Evolutionary conservation across 2,797 vertebrate genomes (phyloP).

Genomic region (Simalia tracyae): DNA sequence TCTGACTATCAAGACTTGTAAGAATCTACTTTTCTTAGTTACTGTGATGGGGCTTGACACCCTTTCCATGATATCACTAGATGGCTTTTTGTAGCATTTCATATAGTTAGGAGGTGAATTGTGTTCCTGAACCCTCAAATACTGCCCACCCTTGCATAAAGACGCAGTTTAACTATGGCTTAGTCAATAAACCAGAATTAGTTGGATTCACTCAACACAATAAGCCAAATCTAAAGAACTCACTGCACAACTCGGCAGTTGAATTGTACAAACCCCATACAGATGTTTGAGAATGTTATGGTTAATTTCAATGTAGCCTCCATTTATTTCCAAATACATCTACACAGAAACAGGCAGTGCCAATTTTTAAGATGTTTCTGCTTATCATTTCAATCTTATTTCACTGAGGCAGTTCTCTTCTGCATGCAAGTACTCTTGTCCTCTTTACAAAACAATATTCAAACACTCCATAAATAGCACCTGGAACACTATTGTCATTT

Average conservation of each 20-base stretch:
- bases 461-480: conserved; percentile 65
- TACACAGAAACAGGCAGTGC: conserved; percentile 15
- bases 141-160: not conserved
- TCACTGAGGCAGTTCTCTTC: conserved; percentile 41
- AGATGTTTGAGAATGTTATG: not conserved
- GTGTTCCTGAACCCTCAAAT: not conserved
- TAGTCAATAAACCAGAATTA: not conserved
- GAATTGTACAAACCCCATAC: not conserved
- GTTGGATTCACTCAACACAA: not conserved
- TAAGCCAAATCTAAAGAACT: not conserved
- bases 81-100: not conserved
- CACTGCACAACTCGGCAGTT: not conserved
- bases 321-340: conserved; percentile 5
- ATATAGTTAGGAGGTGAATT: not conserved
- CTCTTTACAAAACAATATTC: conserved; percentile 36
- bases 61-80: not conserved
- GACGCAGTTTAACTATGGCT: not conserved
- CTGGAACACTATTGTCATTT: conserved; percentile 29
- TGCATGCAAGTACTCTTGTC: conserved; percentile 37
- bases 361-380: conserved; percentile 26
- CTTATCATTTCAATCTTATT: conserved; percentile 58
- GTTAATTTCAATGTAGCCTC: not conserved
- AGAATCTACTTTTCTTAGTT: not conserved
- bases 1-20: not conserved
- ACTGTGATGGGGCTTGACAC: not conserved